phyloP scores from a whole-genome alignment of 2,888 invertebrate species.

The Aproaerema taeniolella region DNA sequence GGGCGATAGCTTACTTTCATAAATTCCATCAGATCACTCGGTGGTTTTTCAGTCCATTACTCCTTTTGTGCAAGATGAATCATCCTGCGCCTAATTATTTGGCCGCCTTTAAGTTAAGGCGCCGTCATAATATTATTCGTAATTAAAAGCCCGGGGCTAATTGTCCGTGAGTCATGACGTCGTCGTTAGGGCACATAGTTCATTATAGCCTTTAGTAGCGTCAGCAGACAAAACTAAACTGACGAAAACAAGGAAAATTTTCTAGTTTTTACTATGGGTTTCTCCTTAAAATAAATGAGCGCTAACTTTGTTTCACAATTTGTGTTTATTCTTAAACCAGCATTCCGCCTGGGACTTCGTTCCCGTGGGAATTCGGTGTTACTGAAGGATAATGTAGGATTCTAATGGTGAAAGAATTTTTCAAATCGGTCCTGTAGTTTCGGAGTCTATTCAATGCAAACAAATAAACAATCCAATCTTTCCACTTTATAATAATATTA shows the following conservation, averaged over 20 bases:
- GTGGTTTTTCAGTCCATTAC: slow-evolving; percentile 61
- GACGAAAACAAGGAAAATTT: background rate
- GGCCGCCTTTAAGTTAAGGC: slow-evolving; percentile 46
- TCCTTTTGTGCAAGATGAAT: slow-evolving; percentile 60
- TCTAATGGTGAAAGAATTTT: too few relatives aligned
- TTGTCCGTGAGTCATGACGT: slow-evolving; percentile 54
- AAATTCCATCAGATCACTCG: slow-evolving; percentile 36
- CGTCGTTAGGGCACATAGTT: slow-evolving; percentile 49
- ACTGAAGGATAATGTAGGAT: too few relatives aligned
- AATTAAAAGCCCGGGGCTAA: slow-evolving; percentile 63
- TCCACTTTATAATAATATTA: too few relatives aligned
- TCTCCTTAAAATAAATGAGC: too few relatives aligned
- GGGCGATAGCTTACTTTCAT: too few relatives aligned
- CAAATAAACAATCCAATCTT: too few relatives aligned
- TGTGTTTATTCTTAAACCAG: too few relatives aligned
- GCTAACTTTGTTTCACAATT: too few relatives aligned
- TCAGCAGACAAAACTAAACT: slow-evolving; percentile 6
- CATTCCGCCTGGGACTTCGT: too few relatives aligned
- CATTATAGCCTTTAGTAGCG: slow-evolving; percentile 32
- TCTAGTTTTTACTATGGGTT: background rate
- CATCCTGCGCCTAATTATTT: slow-evolving; percentile 62
- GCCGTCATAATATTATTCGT: slow-evolving; percentile 57
- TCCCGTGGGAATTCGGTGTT: too few relatives aligned
- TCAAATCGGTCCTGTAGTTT: too few relatives aligned
- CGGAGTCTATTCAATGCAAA: too few relatives aligned